phyloP scores from a whole-genome alignment of 1,140 invertebrate genomes.

The Eciton burchellii region DNA sequence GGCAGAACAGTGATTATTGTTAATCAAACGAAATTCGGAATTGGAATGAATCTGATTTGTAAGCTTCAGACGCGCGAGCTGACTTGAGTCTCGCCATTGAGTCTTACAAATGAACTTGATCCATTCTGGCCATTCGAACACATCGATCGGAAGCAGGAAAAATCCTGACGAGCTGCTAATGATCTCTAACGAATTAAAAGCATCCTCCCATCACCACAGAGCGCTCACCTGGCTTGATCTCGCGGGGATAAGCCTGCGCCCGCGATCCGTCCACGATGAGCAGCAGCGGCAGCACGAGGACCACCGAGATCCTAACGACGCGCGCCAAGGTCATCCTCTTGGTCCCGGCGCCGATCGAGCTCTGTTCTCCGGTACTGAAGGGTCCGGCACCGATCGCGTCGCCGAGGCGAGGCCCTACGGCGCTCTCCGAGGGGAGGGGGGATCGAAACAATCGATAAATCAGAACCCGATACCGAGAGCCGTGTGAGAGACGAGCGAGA shows the following conservation, averaged over 20 bases:
- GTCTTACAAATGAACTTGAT: neutral
- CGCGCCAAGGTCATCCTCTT: slow-evolving; percentile 70
- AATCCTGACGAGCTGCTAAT: slow-evolving; percentile 4
- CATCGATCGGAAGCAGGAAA: neutral
- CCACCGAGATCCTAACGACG: slow-evolving; percentile 68
- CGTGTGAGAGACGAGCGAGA: slow-evolving; percentile 41
- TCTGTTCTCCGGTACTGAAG: slow-evolving; percentile 42
- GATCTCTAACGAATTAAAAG: slow-evolving; percentile 32
- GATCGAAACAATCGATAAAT: slow-evolving; percentile 48
- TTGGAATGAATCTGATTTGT: neutral
- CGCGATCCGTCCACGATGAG: slow-evolving; percentile 66
- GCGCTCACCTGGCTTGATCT: slow-evolving; percentile 79
- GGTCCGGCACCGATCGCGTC: slow-evolving; percentile 42
- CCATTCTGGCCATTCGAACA: too few species aligned
- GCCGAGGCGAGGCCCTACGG: slow-evolving; percentile 35
- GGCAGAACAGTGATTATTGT: neutral
- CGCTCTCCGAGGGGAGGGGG: neutral
- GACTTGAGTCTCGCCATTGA: neutral
- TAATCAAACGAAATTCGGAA: neutral
- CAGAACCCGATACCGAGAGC: slow-evolving; percentile 31
- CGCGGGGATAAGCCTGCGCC: slow-evolving; percentile 74
- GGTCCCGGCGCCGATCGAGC: slow-evolving; percentile 37
- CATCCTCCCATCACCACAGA: slow-evolving; percentile 23
- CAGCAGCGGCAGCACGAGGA: slow-evolving; percentile 61
- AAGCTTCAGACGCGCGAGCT: neutral